Evolutionary conservation across 2,797 vertebrate genomes (phyloP), one percentile per base, ranked within the genome.

Genomic region (Sphenodon punctatus): DNA sequence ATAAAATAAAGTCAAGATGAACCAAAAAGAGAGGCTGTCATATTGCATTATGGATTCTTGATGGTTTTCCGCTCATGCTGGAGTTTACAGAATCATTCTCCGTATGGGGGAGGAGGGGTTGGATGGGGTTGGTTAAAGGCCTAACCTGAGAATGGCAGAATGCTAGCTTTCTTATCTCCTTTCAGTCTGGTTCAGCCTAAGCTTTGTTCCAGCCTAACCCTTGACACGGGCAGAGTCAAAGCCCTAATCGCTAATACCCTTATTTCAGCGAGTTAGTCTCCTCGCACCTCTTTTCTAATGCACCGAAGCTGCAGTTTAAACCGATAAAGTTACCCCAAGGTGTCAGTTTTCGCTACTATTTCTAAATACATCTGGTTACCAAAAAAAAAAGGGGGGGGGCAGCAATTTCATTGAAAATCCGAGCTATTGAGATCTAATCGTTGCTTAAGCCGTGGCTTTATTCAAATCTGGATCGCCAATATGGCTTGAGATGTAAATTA

Each of bases 401-500:
- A 93, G 88, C 92, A 85, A 92, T 93, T 95, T 93, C 92, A 93
- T 89, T 91, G 91, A 91, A 94, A 95, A 93, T 93, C 93, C 93
- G 87, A 93, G 90, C 93, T 92, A 94, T 91, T 95, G 93, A 94
- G 95, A 96, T 96, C 93, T 95, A 95, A 96, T 96, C 95, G 22
- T 87, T 75, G 81, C 81, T 91, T 95, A 96, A 95, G 92, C 93
- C 86, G 89, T 87, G 92, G 92, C 90, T 95, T 95, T 94, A 94
- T 96, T 96, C 94, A 95, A 95, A 95, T 93, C 90, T 92, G 97
- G 97, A 97, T 98, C 97, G 97, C 97, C 95, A 97, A 96, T 97
- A 97, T 97, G 97, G 97, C 97, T 97, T 97, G 91, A 97, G 96
- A 98, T 99, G 97, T 97, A 98, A 99, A 99, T 98, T 96, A 98